Base-by-base conservation (phyloP, 2,797 vertebrate species). In the Acanthornis magna region DNA sequence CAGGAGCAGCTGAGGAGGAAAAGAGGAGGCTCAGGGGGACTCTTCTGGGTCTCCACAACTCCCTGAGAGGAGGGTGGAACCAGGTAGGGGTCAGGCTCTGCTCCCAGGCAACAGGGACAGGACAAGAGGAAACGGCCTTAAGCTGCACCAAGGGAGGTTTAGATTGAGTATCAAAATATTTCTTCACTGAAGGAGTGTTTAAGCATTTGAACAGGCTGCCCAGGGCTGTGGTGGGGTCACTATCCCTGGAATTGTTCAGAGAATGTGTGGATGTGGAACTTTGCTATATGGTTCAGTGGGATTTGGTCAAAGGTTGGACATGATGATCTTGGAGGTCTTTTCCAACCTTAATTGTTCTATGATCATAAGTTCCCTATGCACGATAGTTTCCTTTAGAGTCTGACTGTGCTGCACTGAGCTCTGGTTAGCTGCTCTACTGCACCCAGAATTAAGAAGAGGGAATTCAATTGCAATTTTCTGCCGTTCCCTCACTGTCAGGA, bases 21-120 rank as follows among this genome's bases (percentile, higher is more conserved):
- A 9, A 66, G 32, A 72, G 40, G 26, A 72, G 51, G 25, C 45
- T 45, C 11, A 13, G 5, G 30, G 14, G 16, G 13, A 2, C 32
- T 10, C 18, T 58, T 40, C 4, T 72, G 21, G 7, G 18, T 77
- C 21, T 58, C 2, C 13, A 34, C 29, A 83, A 6, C 25, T 40
- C 17, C 12, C 25, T 38, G 45, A 19, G 6, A 57, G 26, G 38
- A 65, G n/a, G 6, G 4, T 0, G 3, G n/a, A 58, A 25, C 12
- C 25, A 3, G 10, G 3, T 23, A 20, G 12, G 2, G 1, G 2
- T 40, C 0, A 0, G 45, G 47, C 26, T 84, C 22, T 72, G 40
- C 66, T 72, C 16, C 21, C 7, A 7, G 25, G n/a, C 8, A 58
- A 23, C 29, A 71, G 51, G 15, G 34, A 11, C 22, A 42, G 60